Conservation (phyloP, 2,797 vertebrate genomes). For the Gastrophryne carolinensis region DNA sequence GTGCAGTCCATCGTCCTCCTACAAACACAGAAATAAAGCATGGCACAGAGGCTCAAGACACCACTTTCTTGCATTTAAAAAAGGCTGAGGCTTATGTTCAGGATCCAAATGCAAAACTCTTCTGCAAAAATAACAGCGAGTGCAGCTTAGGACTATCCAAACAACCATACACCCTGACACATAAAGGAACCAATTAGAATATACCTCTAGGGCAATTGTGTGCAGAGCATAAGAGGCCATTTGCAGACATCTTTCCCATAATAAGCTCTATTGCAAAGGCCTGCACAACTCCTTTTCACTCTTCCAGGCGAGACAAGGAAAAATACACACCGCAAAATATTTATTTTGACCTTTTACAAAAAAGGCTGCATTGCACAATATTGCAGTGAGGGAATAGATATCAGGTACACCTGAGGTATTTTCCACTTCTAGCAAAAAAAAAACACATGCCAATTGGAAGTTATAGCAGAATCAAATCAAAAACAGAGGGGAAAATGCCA, state of each 20-base stretch:
- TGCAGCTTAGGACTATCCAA: not conserved
- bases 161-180: not conserved
- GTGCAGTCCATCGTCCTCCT: constrained; percentile 20
- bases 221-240: too few relatives aligned
- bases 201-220: too few relatives aligned
- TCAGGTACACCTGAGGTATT: not conserved
- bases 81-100: not conserved
- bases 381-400: too few relatives aligned
- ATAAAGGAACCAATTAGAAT: too few relatives aligned
- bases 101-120: not conserved
- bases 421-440: not conserved
- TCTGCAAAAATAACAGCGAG: not conserved
- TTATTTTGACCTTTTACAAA: too few relatives aligned
- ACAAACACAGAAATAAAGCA: not conserved
- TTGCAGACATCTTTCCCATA: too few relatives aligned
- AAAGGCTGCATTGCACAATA: too few relatives aligned
- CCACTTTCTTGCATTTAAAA: not conserved
- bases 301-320: too few relatives aligned
- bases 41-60: not conserved
- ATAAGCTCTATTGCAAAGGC: too few relatives aligned
- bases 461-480: not conserved
- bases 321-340: too few relatives aligned
- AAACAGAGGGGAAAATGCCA: not conserved
- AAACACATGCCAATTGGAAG: not conserved
- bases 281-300: too few relatives aligned